Base-by-base conservation (phyloP, 2,888 invertebrate genomes). In the Cerastis rubricosa region DNA sequence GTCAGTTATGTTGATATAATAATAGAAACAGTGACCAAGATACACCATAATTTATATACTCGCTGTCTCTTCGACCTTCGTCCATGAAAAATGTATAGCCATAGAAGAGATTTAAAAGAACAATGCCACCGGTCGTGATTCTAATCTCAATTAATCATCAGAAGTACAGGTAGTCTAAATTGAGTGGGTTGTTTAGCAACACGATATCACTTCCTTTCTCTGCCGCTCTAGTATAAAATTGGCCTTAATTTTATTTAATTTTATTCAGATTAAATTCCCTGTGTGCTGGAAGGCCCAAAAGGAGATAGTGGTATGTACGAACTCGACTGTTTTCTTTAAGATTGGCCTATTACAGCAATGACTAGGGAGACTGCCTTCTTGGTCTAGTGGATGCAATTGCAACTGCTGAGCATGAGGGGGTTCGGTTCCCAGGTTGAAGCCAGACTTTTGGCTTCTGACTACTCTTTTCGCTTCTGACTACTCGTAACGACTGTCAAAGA, bases 81-180 rank as follows among this genome's bases (percentile, higher is more conserved):
- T 8, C 35, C 51, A 66, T 51, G 35, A 54, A 63, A 72, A 54
- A 67, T 47, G 19, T 14, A 49, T 57, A n/a, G n/a, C 17, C 4
- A 35, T 57, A 22, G 8, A 78, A 57, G 29, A n/a, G 22, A 66
- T 25, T 59, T 35, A 22, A 19, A 9, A 69, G 0, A 65, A 82
- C 71, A 77, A 71, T 63, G 2, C 14, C 17, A 22, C 5, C 5
- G 45, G 17, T 71, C 69, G 57, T 64, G 75, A 67, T 43, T n/a
- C n/a, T 35, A 40, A 64, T 71, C 54, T 70, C 59, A 80, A 83
- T 83, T 76, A 67, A 83, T 83, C 76, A 84, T 63, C 11, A 14
- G 47, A 61, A 66, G 19, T 68, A 71, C 67, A 29, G 35, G 47
- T 66, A 63, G 35, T 45, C 17, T 49, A 25, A 25, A 17, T 47